These are phyloP conservation scores for Anoura caudifer DNA, from an alignment of 2,113 vertebrate genomes.

Conservation along the genomic window DNA sequence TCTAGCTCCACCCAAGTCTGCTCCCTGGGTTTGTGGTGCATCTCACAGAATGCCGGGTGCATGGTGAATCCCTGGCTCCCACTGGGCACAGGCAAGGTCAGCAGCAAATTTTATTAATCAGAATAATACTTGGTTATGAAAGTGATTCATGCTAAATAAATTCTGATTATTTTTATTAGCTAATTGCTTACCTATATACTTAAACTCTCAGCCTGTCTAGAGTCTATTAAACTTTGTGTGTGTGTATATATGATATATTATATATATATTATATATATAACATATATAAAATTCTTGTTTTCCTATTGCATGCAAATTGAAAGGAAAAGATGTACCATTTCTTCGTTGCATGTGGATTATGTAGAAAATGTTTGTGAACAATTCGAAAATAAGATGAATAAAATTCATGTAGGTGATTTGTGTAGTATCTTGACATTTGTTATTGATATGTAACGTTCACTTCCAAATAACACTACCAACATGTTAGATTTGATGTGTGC, in stretches of 20 bases:
- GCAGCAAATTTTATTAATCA: conserved; percentile 76
- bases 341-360: conserved; percentile 76
- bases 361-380: conserved; percentile 79
- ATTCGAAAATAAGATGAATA: conserved; percentile 70
- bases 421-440: conserved; percentile 82
- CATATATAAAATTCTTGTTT: conserved; percentile 72
- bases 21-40: background rate
- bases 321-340: conserved; percentile 79
- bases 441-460: conserved; percentile 78
- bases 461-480: conserved; percentile 74
- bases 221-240: conserved; percentile 74
- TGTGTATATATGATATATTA: no score
- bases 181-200: conserved; percentile 74
- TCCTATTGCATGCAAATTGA: conserved; percentile 79
- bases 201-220: conserved; percentile 53
- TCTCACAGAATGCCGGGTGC: background rate
- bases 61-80: background rate
- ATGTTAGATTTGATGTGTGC: background rate
- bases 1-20: background rate
- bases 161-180: conserved; percentile 73
- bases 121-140: conserved; percentile 73
- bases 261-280: conserved; percentile 47
- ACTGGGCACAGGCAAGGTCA: background rate
- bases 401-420: conserved; percentile 78
- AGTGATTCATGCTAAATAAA: conserved; percentile 71